Conservation (phyloP, 2,888 invertebrate species). For the Caenorhabditis uteleia region DNA sequence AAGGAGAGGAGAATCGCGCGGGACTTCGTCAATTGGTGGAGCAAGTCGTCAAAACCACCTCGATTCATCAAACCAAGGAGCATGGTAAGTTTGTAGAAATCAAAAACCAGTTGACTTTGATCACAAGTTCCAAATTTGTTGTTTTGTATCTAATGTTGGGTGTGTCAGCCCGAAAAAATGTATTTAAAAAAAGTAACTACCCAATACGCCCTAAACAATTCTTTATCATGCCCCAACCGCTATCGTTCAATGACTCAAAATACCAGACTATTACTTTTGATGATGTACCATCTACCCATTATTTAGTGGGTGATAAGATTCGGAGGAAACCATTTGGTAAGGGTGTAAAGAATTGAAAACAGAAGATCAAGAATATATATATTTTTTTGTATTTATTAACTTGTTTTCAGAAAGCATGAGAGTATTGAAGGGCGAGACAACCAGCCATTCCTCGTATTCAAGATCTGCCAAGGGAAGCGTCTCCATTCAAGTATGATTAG, state of each 20-base stretch:
- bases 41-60: constrained; percentile 68
- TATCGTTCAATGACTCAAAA: constrained; percentile 18
- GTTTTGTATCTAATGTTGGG: constrained; percentile 10
- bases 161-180: constrained; percentile 27
- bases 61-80: constrained; percentile 61
- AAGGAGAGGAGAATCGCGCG: constrained; percentile 73
- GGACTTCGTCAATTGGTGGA: constrained; percentile 69
- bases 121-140: constrained; percentile 2
- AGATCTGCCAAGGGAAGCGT: constrained; percentile 73
- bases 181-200: constrained; percentile 3
- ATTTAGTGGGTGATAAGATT: constrained; percentile 35
- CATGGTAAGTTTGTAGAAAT: constrained; percentile 59
- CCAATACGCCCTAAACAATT: background rate
- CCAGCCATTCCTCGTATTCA: constrained; percentile 73
- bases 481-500: constrained; percentile 65
- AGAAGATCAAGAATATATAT: constrained; percentile 1
- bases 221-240: constrained; percentile 31
- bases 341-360: constrained; percentile 6
- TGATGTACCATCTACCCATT: constrained; percentile 36
- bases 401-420: constrained; percentile 40
- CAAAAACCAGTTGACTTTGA: background rate
- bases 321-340: constrained; percentile 32
- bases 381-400: too few species aligned
- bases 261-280: constrained; percentile 38
- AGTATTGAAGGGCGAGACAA: constrained; percentile 71